phyloP scores from a whole-genome alignment of 2,797 vertebrate genomes.

The Syngnathus acus region DNA sequence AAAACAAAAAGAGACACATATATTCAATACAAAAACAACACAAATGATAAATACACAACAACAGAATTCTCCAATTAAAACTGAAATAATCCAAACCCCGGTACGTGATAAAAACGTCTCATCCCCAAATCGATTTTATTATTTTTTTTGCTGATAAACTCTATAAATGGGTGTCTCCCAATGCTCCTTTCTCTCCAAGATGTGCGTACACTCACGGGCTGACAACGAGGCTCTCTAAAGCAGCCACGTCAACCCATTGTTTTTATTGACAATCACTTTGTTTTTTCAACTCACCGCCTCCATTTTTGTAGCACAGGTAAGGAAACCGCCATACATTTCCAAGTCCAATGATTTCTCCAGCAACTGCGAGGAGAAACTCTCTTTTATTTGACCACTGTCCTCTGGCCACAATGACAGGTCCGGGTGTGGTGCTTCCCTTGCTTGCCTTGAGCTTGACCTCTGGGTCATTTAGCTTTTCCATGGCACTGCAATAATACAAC shows the following conservation, averaged over 20 bases:
- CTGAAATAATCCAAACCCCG: no score
- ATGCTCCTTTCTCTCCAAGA: no score
- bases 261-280: neutral
- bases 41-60: neutral
- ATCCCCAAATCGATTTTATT: no score
- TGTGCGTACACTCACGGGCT: no score
- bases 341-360: conserved; percentile 75
- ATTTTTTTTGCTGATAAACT: no score
- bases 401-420: conserved; percentile 27
- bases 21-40: conserved; percentile 1
- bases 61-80: no score
- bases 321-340: conserved; percentile 79
- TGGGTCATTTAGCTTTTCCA: conserved; percentile 41
- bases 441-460: conserved; percentile 47
- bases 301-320: conserved; percentile 78
- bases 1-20: conserved; percentile 10
- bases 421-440: conserved; percentile 2
- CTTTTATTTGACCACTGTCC: conserved; percentile 73
- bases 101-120: no score
- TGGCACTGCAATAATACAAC: neutral
- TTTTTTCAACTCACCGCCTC: conserved; percentile 63
- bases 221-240: no score
- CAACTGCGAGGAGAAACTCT: conserved; percentile 74
- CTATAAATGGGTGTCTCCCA: no score
- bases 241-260: neutral